Base-by-base conservation (phyloP, 2,797 vertebrate species). In the Saxicola maurus region DNA sequence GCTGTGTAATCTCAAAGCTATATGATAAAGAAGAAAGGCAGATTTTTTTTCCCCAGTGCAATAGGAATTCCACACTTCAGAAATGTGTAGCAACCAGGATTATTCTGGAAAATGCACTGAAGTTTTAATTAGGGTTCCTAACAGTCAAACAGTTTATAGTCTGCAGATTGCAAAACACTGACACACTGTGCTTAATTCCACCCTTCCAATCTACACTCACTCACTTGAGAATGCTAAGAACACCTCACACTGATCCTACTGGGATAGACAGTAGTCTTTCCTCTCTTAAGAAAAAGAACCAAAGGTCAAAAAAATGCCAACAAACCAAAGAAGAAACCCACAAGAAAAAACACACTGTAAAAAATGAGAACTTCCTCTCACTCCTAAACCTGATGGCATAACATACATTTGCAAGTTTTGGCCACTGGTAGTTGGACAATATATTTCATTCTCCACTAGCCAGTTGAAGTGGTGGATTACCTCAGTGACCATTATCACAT, bases 71-170 rank as follows among this genome's bases (percentile, higher is more conserved):
- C 37, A 62, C 10, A 42, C 17, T 33, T 45, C 16, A 30, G 13
- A 27, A 59, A 89, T 4, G 4, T 0, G 0, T 3, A 61, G 43
- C 20, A 61, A 59, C 13, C 19, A 18, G 6, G 33, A 66, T 52
- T 35, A 62, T 23, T 59, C 17, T 55, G 23, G 17, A 53, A 90
- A 79, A 84, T 5, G 16, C 13, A 90, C 5, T 40, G 11, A 40
- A 53, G 7, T 57, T 92, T 78, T 78, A 65, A 49, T 51, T 19
- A 71, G 21, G 5, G 15, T 11, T 57, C 24, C 31, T 45, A 86
- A 49, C 27, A 80, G 25, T 30, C 48, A 13, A 68, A 79, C 17
- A 68, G n/a, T 17, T 73, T 53, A 59, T 10, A 52, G 21, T 19
- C 40, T 78, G 65, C 40, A 82, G 48, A 71, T 11, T 40, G 27